Evolutionary conservation across 1,140 invertebrate species (phyloP).

Genomic region (Achatina immaculata): DNA sequence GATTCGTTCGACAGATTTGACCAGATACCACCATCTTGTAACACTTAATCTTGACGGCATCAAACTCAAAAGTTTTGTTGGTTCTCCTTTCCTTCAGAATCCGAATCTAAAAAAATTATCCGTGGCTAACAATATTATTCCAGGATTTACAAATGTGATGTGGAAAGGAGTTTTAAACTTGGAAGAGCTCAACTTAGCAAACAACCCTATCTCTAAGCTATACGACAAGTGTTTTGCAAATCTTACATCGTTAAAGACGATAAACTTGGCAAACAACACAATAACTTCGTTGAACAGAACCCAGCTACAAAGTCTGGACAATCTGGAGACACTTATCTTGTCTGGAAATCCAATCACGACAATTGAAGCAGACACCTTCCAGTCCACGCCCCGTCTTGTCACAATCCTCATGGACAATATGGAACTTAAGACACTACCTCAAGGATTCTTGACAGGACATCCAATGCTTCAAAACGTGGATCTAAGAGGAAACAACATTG

Average conservation of each 20-base stretch:
- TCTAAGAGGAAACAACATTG: conserved; percentile 41
- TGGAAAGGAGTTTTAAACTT: conserved; percentile 45
- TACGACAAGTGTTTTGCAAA: conserved; percentile 30
- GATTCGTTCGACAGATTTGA: no score
- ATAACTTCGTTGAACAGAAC: conserved; percentile 36
- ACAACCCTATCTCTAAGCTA: conserved; percentile 40
- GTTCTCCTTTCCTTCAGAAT: no score
- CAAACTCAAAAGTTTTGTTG: no score
- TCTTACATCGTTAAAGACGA: conserved; percentile 36
- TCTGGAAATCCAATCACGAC: conserved; percentile 43
- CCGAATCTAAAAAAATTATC: conserved; percentile 5
- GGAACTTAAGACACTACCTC: conserved; percentile 39
- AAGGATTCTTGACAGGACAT: conserved; percentile 43
- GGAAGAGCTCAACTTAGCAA: conserved; percentile 39
- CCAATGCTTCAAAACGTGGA: conserved; percentile 42
- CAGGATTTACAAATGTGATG: conserved; percentile 10
- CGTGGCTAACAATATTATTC: conserved; percentile 13
- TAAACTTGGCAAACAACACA: conserved; percentile 46
- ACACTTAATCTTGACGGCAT: no score
- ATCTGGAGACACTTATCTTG: conserved; percentile 45
- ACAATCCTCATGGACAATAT: conserved; percentile 45
- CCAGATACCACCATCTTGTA: no score
- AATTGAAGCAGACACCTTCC: conserved; percentile 41
- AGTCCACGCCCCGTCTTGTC: conserved; percentile 35
- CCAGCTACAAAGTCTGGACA: conserved; percentile 49